A percentile compares a stretch with the other conserved stretches of the same genome.
These are phyloP conservation scores for Ceratina calcarata DNA, from an alignment of 1,140 invertebrate genomes.

Conservation along the genomic window DNA sequence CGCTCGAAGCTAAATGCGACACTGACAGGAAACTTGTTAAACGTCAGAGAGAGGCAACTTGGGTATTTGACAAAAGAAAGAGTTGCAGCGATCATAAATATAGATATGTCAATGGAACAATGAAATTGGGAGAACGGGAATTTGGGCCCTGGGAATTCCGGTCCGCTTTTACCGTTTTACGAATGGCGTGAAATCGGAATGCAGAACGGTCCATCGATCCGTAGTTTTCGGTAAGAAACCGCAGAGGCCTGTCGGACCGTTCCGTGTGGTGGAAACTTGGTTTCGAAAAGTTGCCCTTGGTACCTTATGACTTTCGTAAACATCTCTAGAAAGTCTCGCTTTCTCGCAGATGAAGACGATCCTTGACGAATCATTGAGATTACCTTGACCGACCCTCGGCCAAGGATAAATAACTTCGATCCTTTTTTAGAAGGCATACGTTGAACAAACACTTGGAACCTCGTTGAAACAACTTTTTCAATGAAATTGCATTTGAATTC, in stretches of 20 bases:
- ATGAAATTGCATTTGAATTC: too few species aligned
- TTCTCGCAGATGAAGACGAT: slow-evolving; percentile 44
- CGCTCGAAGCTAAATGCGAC: neutral
- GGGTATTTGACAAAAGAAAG: neutral
- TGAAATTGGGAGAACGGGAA: neutral
- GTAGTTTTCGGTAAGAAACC: slow-evolving; percentile 31
- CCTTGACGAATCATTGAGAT: slow-evolving; percentile 42
- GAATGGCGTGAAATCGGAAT: neutral
- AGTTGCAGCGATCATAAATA: neutral
- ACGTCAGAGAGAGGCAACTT: too few species aligned
- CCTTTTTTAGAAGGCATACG: too few species aligned
- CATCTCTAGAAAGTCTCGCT: slow-evolving; percentile 55
- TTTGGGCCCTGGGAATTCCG: neutral
- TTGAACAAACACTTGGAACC: too few species aligned
- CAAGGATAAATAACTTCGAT: slow-evolving; percentile 4
- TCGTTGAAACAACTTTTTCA: too few species aligned
- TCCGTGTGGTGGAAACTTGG: slow-evolving; percentile 42
- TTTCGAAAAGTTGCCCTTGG: slow-evolving; percentile 55
- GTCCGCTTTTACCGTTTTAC: neutral
- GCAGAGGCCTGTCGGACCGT: slow-evolving; percentile 14
- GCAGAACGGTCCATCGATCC: neutral
- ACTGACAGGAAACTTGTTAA: neutral
- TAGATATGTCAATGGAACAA: neutral
- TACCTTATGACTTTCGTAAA: slow-evolving; percentile 65
- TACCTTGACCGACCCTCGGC: slow-evolving; percentile 17